Conservation (phyloP, 2,888 invertebrate species). For the Coleophora deauratella region DNA sequence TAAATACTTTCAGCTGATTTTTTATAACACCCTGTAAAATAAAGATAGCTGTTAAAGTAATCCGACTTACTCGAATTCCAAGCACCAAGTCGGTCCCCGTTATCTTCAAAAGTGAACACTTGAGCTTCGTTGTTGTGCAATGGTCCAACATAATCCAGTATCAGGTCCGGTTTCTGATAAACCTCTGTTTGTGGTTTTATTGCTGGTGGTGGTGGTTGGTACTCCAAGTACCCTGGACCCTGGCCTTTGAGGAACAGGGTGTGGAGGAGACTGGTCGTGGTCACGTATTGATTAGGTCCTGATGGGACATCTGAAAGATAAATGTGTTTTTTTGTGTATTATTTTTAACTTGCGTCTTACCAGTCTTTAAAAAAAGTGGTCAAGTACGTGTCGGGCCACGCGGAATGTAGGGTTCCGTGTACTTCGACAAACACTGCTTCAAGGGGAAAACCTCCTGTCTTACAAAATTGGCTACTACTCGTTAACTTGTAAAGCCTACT, state of each 20-base stretch:
- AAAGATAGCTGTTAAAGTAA: no score
- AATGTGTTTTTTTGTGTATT: no score
- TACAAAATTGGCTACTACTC: no score
- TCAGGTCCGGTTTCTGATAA: slow-evolving; percentile 8
- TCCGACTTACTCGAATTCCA: slow-evolving; percentile 14
- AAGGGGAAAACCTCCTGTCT: no score
- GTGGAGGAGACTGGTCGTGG: slow-evolving; percentile 66
- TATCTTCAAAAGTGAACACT: slow-evolving; percentile 25
- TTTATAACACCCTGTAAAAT: no score
- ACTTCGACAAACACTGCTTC: no score
- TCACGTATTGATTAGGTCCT: slow-evolving; percentile 43
- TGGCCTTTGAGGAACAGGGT: slow-evolving; percentile 42
- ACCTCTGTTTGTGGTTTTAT: neutral
- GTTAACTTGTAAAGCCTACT: no score
- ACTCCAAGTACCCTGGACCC: slow-evolving; percentile 13
- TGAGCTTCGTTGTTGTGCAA: slow-evolving; percentile 25
- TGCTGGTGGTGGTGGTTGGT: slow-evolving; percentile 9
- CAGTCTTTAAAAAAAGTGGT: no score
- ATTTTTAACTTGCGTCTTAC: no score
- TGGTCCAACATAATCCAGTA: slow-evolving; percentile 17
- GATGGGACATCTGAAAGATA: neutral
- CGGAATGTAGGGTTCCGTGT: no score
- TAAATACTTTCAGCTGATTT: no score
- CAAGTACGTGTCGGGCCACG: no score
- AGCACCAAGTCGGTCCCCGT: slow-evolving; percentile 17